Evolutionary conservation across 2,113 vertebrate species (phyloP).

Genomic region (Enhydra lutris): DNA sequence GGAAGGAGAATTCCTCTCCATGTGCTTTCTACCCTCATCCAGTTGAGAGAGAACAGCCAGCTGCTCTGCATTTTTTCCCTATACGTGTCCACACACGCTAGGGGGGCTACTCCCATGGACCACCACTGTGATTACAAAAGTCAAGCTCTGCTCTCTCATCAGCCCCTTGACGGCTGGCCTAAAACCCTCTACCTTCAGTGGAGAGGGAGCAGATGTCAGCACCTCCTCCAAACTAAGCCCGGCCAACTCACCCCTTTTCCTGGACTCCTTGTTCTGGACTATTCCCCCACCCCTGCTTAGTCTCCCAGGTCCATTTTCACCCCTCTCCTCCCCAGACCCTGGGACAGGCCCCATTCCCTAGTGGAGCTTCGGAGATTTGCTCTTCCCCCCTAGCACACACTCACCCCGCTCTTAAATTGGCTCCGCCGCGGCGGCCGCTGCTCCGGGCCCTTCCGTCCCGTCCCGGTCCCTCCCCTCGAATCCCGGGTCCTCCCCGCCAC

Average conservation of each 20-base stretch:
- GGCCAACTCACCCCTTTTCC: constrained; percentile 31
- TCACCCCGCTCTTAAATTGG: constrained; percentile 75
- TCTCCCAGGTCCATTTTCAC: constrained; percentile 36
- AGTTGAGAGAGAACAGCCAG: constrained; percentile 24
- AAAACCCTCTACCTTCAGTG: background rate
- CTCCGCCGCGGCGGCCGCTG: constrained; percentile 56
- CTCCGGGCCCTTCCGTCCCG: constrained; percentile 69
- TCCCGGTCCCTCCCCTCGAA: constrained; percentile 64
- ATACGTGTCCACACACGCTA: background rate
- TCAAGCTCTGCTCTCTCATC: background rate
- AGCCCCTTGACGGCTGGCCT: background rate
- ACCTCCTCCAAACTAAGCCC: background rate
- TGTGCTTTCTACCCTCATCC: constrained; percentile 44
- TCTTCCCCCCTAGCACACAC: constrained; percentile 51
- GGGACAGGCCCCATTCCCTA: constrained; percentile 62
- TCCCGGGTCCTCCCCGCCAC: constrained; percentile 42
- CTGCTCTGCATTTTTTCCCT: constrained; percentile 26
- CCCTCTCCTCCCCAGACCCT: constrained; percentile 33
- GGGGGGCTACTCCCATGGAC: background rate
- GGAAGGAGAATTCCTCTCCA: constrained; percentile 40
- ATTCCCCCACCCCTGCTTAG: background rate
- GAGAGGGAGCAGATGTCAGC: constrained; percentile 19
- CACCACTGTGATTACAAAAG: background rate
- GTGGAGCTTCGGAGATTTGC: constrained; percentile 28
- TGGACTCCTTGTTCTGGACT: constrained; percentile 27